phyloP scores from a whole-genome alignment of 2,888 invertebrate genomes.

The Polyommatus icarus region DNA sequence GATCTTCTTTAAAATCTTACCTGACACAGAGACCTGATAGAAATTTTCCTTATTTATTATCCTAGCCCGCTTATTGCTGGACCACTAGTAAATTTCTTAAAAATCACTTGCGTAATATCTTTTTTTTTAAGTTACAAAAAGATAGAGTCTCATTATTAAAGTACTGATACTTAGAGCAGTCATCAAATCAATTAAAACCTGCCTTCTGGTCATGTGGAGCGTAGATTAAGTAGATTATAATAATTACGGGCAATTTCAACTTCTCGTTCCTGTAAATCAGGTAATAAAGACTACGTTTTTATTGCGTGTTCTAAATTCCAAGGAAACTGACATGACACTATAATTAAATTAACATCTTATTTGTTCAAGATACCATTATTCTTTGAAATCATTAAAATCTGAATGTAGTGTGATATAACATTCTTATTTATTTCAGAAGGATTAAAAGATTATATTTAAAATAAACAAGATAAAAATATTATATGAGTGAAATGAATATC shows the following conservation, averaged over 20 bases:
- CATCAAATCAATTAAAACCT: conserved; percentile 9
- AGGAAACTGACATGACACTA: background rate
- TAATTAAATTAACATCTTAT: conserved; percentile 15
- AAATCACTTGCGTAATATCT: background rate
- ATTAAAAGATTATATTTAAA: no score
- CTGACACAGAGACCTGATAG: no score
- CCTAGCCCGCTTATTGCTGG: background rate
- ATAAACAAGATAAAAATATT: no score
- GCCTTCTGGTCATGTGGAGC: background rate
- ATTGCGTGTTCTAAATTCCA: conserved; percentile 6
- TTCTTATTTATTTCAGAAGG: no score
- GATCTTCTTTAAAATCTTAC: background rate
- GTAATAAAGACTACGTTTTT: conserved; percentile 3
- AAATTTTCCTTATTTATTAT: background rate
- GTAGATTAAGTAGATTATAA: background rate
- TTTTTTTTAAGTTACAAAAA: background rate
- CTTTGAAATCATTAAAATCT: background rate
- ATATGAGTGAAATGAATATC: no score
- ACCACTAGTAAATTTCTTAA: background rate
- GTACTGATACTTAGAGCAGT: background rate
- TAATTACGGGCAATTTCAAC: conserved; percentile 7
- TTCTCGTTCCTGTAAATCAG: conserved; percentile 12
- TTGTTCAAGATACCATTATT: background rate
- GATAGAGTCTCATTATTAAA: background rate
- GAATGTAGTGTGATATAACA: background rate